Base-by-base conservation (phyloP, 2,888 invertebrate species). In the Sarcophaga rosellei region DNA sequence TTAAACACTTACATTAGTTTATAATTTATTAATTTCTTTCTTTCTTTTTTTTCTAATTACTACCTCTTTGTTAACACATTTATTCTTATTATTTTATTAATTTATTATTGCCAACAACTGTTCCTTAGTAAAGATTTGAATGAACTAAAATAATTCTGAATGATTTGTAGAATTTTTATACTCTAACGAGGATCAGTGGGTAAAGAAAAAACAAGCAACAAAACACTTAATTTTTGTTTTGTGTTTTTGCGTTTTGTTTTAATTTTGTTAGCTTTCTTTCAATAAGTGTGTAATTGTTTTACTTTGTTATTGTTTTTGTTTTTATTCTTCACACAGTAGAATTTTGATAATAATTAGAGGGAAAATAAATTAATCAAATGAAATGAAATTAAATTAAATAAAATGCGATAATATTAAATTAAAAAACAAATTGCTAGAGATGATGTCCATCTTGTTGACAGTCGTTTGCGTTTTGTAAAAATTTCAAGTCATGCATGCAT, bases 141-240 rank as follows among this genome's bases (percentile, higher is more conserved):
- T 59, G 17, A 21, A 82, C 76, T 82, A 76, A 72, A 72, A 8
- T 4, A 59, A 65, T 75, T 72, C 44, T 8, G 10, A 53, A 6
- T 8, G 45, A 61, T 25, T 70, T 76, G 8, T 20, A 15, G 45
- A 47, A 25, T 72, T 82, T 82, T 76, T 81, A 81, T 82, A 76
- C 20, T 21, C 20, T 81, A 35, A 61, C 8, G 35, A 35, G 35
- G 35, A 2, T 35, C 35, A 35, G 10, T 47, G 20, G 57, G 3
- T n/a, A 53, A 53, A 53, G 17, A 53, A 12, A 53, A 53, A 12
- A 53, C 3, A 15, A 53, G 5, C 53, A 53, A 53, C 2, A 53
- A 53, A 53, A 15, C 17, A 53, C 3, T 1, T 53, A 17, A 15
- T 53, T 53, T 53, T 15, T 53, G 12, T 4, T 53, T 11, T 47